Percentiles rank a stretch among this genome's conserved stretches.
Evolutionary conservation across 1,140 invertebrate genomes (phyloP).

Genomic region (Zophobas morio): DNA sequence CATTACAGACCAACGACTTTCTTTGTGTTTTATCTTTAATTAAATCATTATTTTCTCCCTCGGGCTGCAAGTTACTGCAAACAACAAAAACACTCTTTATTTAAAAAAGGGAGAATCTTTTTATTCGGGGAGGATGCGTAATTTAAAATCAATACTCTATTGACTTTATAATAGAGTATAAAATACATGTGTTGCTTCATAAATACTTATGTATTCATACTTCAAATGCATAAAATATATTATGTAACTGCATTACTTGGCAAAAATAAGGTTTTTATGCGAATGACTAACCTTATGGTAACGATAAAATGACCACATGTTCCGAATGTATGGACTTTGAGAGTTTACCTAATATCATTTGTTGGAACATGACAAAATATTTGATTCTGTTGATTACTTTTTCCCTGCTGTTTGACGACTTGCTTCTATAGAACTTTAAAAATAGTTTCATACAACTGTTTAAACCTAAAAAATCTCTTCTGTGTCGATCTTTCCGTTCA

Average conservation of each 20-base stretch:
- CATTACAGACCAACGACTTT: conserved; percentile 37
- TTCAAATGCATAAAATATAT: conserved; percentile 15
- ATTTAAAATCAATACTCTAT: conserved; percentile 43
- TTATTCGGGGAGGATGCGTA: not conserved
- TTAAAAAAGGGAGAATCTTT: not conserved
- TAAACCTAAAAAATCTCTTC: no score
- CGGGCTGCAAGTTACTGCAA: conserved; percentile 1
- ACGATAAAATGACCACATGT: conserved; percentile 20
- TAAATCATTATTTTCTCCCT: conserved; percentile 39
- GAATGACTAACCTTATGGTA: not conserved
- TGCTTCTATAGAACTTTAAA: no score
- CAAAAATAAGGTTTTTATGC: conserved; percentile 13
- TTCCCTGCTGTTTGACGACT: no score
- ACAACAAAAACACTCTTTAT: not conserved
- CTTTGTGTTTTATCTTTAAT: conserved; percentile 41
- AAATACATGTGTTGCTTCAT: conserved; percentile 49
- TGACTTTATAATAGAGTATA: conserved; percentile 21
- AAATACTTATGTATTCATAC: conserved; percentile 33
- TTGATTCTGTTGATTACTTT: no score
- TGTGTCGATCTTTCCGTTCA: no score
- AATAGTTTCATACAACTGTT: no score
- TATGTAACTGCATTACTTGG: conserved; percentile 22
- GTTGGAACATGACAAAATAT: no score
- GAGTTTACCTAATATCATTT: no score
- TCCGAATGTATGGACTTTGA: not conserved